Base-by-base conservation (phyloP, 1,140 invertebrate species). In the Achatina immaculata region DNA sequence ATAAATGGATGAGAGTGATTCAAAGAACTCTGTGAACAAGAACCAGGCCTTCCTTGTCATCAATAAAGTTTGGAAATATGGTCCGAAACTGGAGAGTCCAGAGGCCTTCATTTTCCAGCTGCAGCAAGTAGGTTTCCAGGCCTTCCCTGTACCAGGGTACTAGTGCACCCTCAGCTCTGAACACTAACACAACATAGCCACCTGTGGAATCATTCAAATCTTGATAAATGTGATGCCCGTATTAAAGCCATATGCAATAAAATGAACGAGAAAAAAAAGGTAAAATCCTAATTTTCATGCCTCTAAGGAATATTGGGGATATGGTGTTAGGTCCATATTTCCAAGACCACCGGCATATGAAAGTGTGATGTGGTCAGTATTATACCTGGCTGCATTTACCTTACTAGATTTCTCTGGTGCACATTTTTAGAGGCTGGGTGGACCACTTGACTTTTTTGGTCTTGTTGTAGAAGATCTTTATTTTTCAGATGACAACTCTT, bases 101-200 rank as follows among this genome's bases (percentile, higher is more conserved):
- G 0, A 76, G 34, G 4, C 74, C 74, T 36, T 76, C 74, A 16
- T 76, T 62, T 55, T 76, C 74, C 24, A 76, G 36, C 36, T 62
- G 19, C 16, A 16, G 2, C 74, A 76, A 7, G 74, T 62, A 76
- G 24, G 34, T 28, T 38, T 40, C 38, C 19, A 76, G 51, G 16
- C 74, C 74, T 36, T 76, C 74, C 34, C 62, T 51, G 28, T 76
- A 76, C 74, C 74, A 76, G 6, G 51, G 74, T n/a, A 40, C 74
- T 1, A 6, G n/a, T 43, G 6, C 24, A 40, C 51, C 74, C 43
- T 62, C 74, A 2, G 14, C 74, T 62, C 74, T 48, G 42, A 76
- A 76, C 16, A 76, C 74, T 7, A 28, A 38, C 28, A 76, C 74
- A 36, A 76, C 28, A 43, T 76, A 76, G 24, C 74, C 74, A 65